Conservation (phyloP, 1,140 invertebrate species). For the Macrotrachela quadricornifera region DNA sequence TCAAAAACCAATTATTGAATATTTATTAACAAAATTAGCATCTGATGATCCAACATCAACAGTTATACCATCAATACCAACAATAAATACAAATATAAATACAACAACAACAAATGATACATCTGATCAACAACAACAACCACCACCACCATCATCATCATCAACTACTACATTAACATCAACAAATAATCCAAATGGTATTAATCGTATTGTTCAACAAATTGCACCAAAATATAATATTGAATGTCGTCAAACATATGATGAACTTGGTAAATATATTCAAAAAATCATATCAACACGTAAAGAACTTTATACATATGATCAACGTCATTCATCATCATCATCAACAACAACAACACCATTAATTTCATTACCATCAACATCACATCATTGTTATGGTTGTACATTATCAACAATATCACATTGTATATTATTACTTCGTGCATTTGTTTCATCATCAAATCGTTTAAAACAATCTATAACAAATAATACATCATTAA, state of each 20-base stretch:
- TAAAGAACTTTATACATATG: too few species aligned
- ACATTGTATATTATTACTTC: slow-evolving; percentile 69
- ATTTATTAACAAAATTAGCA: slow-evolving; percentile 37
- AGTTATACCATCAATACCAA: neutral
- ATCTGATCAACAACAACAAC: neutral
- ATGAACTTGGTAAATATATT: slow-evolving; percentile 83
- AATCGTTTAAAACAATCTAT: too few species aligned
- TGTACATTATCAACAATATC: slow-evolving; percentile 49
- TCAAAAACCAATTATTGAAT: slow-evolving; percentile 58
- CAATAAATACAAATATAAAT: too few species aligned
- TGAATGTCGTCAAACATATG: slow-evolving; percentile 78
- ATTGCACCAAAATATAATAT: slow-evolving; percentile 73
- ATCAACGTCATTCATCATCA: too few species aligned
- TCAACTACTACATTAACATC: neutral
- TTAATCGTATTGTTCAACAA: slow-evolving; percentile 28
- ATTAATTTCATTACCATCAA: too few species aligned
- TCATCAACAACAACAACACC: too few species aligned
- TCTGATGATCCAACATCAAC: neutral
- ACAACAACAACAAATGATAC: too few species aligned
- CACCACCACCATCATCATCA: neutral
- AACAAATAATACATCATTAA: slow-evolving; percentile 30
- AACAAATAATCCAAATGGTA: slow-evolving; percentile 23
- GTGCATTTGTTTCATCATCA: slow-evolving; percentile 53
- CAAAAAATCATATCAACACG: too few species aligned
- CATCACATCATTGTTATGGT: slow-evolving; percentile 29